Conservation (phyloP, 2,888 invertebrate species). For the Caradrina kadenii region DNA sequence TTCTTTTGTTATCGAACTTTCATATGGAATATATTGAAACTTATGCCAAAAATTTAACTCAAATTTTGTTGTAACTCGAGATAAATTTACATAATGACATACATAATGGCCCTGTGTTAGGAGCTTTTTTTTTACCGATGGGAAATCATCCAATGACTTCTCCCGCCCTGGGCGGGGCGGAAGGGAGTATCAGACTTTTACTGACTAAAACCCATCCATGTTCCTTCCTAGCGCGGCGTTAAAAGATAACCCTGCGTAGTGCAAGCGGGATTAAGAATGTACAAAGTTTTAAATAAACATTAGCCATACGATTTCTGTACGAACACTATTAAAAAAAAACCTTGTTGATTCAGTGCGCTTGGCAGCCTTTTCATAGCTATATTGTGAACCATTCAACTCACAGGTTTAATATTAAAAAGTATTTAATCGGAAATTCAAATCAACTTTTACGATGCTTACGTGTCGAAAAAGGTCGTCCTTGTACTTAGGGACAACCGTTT, state of each 20-base stretch:
- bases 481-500: background rate
- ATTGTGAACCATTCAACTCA: background rate
- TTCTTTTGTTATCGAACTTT: constrained; percentile 26
- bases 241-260: too few relatives aligned
- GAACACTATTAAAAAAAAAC: too few relatives aligned
- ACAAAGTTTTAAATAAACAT: too few relatives aligned
- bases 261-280: too few relatives aligned
- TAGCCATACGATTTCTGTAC: too few relatives aligned
- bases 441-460: background rate
- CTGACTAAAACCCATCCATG: too few relatives aligned
- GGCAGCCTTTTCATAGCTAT: background rate
- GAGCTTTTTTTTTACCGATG: too few relatives aligned
- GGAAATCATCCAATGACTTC: too few relatives aligned
- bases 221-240: too few relatives aligned
- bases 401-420: constrained; percentile 5
- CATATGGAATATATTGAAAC: constrained; percentile 1
- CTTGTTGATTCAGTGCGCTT: too few relatives aligned
- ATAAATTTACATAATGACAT: background rate
- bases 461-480: constrained; percentile 1
- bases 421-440: constrained; percentile 14
- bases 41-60: background rate
- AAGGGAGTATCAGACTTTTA: too few relatives aligned
- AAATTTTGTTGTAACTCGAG: background rate
- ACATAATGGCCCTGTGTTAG: background rate
- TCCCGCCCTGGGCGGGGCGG: too few relatives aligned